These are phyloP conservation scores for Diplolepis rosae DNA, from an alignment of 2,888 invertebrate genomes.

Conservation along the genomic window DNA sequence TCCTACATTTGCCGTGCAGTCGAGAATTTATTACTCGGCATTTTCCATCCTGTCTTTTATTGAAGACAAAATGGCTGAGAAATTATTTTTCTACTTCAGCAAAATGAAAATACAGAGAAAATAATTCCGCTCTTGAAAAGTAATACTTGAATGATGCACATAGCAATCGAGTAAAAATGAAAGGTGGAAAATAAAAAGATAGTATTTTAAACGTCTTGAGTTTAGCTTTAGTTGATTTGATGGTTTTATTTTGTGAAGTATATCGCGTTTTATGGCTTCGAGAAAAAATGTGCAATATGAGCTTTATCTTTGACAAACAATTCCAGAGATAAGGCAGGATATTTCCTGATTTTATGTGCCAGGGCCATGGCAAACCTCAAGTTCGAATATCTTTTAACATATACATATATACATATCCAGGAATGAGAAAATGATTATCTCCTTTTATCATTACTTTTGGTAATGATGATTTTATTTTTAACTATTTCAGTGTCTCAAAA, in stretches of 20 bases:
- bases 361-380: not conserved
- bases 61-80: too few species aligned
- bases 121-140: too few species aligned
- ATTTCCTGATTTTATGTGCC: not conserved
- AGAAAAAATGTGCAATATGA: constrained; percentile 10
- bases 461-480: constrained; percentile 4
- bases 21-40: too few species aligned
- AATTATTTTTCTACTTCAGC: too few species aligned
- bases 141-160: too few species aligned
- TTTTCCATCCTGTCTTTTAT: too few species aligned
- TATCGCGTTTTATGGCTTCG: not conserved
- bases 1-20: too few species aligned
- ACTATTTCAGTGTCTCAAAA: not conserved
- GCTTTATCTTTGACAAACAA: constrained; percentile 5
- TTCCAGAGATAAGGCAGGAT: not conserved
- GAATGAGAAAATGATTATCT: not conserved
- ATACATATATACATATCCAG: not conserved
- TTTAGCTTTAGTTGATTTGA: not conserved
- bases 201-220: not conserved
- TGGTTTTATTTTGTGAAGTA: not conserved
- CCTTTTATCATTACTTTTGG: not conserved
- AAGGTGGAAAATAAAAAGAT: not conserved
- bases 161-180: not conserved
- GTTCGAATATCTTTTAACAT: not conserved
- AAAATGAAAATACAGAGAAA: too few species aligned